Conservation (phyloP, 2,888 invertebrate genomes). For the Cyclophora punctaria region DNA sequence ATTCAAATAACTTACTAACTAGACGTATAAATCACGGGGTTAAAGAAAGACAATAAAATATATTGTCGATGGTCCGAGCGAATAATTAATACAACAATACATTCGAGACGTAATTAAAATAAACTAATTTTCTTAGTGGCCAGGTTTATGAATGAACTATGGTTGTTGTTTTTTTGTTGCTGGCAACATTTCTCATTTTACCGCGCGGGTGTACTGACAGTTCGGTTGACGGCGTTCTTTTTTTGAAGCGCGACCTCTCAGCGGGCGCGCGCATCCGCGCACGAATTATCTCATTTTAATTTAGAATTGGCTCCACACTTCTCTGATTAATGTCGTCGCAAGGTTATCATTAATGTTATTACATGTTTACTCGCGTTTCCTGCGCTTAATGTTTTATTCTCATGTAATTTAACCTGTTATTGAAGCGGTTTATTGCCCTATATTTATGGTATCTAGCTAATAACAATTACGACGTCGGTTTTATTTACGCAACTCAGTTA, state of each 20-base stretch:
- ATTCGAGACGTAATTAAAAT: constrained; percentile 69
- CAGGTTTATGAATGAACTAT: constrained; percentile 53
- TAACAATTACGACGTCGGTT: too few species aligned
- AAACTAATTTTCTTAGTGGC: constrained; percentile 67
- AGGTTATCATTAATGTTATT: too few species aligned
- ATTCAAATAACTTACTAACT: constrained; percentile 74
- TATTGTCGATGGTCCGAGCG: constrained; percentile 57
- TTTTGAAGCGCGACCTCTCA: constrained; percentile 64
- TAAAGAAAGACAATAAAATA: constrained; percentile 71
- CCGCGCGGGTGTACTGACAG: constrained; percentile 62
- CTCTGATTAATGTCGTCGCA: constrained; percentile 24
- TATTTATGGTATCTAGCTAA: too few species aligned
- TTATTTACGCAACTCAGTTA: too few species aligned
- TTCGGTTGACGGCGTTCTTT: constrained; percentile 60
- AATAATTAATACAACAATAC: constrained; percentile 72
- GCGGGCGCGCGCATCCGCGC: constrained; percentile 64
- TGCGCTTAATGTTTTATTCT: too few species aligned
- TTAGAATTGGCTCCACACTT: constrained; percentile 50
- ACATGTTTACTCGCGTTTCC: not conserved
- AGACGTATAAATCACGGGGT: constrained; percentile 66
- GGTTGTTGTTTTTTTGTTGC: constrained; percentile 41
- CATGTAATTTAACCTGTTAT: too few species aligned
- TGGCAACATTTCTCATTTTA: constrained; percentile 68
- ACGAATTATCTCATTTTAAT: constrained; percentile 67
- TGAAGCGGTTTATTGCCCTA: too few species aligned